These are phyloP conservation scores for Onychorhynchus coronatus DNA, from an alignment of 2,113 vertebrate species.

Conservation along the genomic window DNA sequence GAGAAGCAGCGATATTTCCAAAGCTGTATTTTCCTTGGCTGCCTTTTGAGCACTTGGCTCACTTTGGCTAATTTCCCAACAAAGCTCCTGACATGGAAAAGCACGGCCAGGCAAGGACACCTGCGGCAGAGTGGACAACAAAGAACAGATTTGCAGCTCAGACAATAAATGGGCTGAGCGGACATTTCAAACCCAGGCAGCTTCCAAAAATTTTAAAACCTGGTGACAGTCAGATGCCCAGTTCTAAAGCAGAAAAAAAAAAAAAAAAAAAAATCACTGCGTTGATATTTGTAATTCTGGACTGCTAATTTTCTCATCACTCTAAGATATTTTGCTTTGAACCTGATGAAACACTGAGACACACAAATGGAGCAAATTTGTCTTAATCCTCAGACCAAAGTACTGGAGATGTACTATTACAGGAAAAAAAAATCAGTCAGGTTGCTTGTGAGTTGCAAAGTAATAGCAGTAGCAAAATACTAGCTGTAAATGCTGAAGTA, in stretches of 20 bases:
- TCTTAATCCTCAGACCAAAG: neutral
- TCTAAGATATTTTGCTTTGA: neutral
- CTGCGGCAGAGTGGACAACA: neutral
- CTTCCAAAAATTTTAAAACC: neutral
- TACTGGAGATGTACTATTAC: neutral
- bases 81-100: neutral
- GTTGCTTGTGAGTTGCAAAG: neutral
- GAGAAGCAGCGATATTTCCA: neutral
- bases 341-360: neutral
- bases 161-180: neutral
- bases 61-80: neutral
- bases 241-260: neutral
- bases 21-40: slow-evolving; percentile 43
- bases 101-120: neutral
- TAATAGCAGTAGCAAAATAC: neutral
- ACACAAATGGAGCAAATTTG: neutral
- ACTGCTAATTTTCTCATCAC: neutral
- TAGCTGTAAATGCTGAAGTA: neutral
- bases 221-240: neutral
- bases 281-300: neutral
- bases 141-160: neutral
- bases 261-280: neutral
- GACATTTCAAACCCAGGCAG: neutral
- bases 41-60: neutral
- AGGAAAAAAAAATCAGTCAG: neutral